phyloP scores from a whole-genome alignment of 1,140 invertebrate species.

The Prorops nasuta region DNA sequence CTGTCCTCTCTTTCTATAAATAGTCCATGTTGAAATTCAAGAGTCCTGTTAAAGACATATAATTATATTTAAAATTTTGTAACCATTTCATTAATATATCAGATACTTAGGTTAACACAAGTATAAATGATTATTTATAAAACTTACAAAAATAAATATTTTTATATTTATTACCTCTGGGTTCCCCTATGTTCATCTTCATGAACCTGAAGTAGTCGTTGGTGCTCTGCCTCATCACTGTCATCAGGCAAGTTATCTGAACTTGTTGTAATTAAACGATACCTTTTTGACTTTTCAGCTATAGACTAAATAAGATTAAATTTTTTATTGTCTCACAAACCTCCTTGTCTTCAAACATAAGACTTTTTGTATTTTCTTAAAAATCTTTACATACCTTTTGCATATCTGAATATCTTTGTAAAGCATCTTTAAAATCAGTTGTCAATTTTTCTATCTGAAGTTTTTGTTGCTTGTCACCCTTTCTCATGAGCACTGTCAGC shows the following conservation, averaged over 20 bases:
- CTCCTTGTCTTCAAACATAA: neutral
- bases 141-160: neutral
- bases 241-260: conserved; percentile 35
- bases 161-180: conserved; percentile 37
- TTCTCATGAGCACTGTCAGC: conserved; percentile 65
- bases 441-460: conserved; percentile 80
- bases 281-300: conserved; percentile 74
- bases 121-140: neutral
- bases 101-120: neutral
- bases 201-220: conserved; percentile 44
- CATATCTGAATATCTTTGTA: conserved; percentile 73
- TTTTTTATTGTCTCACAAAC: neutral
- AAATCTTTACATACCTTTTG: conserved; percentile 66
- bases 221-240: conserved; percentile 48
- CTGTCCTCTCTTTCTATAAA: conserved; percentile 71
- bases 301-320: conserved; percentile 47
- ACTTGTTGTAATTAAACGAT: conserved; percentile 61
- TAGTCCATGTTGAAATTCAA: conserved; percentile 77
- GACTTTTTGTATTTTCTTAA: conserved; percentile 2
- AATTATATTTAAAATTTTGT: conserved; percentile 7
- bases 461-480: conserved; percentile 75
- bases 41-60: conserved; percentile 30
- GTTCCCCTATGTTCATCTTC: conserved; percentile 35
- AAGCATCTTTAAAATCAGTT: conserved; percentile 75
- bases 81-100: neutral